Evolutionary conservation across 2,888 invertebrate species (phyloP).

Genomic region (Caenorhabditis sinica): DNA sequence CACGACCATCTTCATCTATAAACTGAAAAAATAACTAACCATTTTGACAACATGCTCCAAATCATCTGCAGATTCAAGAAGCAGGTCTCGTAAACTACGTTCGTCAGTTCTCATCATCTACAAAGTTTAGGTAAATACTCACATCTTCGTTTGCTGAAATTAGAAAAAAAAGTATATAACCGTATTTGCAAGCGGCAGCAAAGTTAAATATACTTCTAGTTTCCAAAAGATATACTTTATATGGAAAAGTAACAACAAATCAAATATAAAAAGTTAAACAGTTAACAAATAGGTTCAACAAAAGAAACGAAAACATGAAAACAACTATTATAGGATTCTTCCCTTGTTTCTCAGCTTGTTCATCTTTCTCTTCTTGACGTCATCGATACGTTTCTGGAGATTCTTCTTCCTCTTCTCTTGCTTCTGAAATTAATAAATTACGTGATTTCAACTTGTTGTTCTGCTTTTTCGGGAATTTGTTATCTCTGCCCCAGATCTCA

Average conservation of each 20-base stretch:
- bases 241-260: constrained; percentile 18
- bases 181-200: too few species aligned
- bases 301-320: constrained; percentile 22
- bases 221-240: constrained; percentile 8
- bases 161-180: neutral
- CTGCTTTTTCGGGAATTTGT: neutral
- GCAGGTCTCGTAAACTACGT: constrained; percentile 71
- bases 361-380: constrained; percentile 76
- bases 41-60: constrained; percentile 74
- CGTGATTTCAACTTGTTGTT: neutral
- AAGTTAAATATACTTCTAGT: neutral
- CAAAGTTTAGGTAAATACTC: neutral
- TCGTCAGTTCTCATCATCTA: constrained; percentile 41
- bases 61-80: constrained; percentile 73
- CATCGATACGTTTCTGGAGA: constrained; percentile 77
- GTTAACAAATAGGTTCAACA: constrained; percentile 26
- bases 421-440: constrained; percentile 85
- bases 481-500: constrained; percentile 10
- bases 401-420: constrained; percentile 86
- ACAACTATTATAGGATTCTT: constrained; percentile 69
- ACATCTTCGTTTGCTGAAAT: neutral
- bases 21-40: constrained; percentile 15
- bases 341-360: constrained; percentile 78
- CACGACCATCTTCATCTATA: too few species aligned
- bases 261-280: constrained; percentile 6